Conservation (phyloP, 2,888 invertebrate genomes). For the Trachelus troglodyta region DNA sequence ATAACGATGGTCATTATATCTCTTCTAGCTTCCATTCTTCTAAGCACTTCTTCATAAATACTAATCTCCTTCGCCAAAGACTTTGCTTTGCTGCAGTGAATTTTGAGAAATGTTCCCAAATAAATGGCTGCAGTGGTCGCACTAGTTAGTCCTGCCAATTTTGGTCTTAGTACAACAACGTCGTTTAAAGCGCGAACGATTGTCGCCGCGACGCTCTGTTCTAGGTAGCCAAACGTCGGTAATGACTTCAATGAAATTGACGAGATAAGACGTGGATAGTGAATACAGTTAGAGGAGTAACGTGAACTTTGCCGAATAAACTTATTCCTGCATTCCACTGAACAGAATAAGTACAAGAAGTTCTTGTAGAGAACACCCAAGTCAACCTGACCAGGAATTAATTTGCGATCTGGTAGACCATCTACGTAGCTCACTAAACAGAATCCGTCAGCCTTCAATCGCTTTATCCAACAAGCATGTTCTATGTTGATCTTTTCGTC, state of each 20-base stretch:
- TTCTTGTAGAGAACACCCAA: slow-evolving; percentile 68
- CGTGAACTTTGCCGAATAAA: slow-evolving; percentile 69
- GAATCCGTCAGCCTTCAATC: slow-evolving; percentile 69
- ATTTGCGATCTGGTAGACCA: slow-evolving; percentile 67
- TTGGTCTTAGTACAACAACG: slow-evolving; percentile 70
- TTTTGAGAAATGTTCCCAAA: slow-evolving; percentile 72
- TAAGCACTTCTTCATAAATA: slow-evolving; percentile 64
- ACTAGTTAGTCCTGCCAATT: slow-evolving; percentile 71
- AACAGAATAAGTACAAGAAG: slow-evolving; percentile 71
- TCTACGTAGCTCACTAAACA: slow-evolving; percentile 74
- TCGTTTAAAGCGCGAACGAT: slow-evolving; percentile 70
- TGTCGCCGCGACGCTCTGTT: slow-evolving; percentile 71
- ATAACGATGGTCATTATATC: slow-evolving; percentile 65
- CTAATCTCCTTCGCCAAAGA: slow-evolving; percentile 39
- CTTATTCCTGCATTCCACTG: slow-evolving; percentile 66
- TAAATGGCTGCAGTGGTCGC: slow-evolving; percentile 69
- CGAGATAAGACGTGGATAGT: slow-evolving; percentile 62
- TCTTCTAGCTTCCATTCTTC: slow-evolving; percentile 63
- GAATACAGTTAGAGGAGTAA: slow-evolving; percentile 68
- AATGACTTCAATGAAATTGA: slow-evolving; percentile 67
- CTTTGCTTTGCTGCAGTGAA: slow-evolving; percentile 46
- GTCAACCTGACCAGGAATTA: slow-evolving; percentile 66
- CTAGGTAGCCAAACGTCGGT: slow-evolving; percentile 72
- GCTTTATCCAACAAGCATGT: slow-evolving; percentile 58
- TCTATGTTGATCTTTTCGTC: slow-evolving; percentile 58